Conservation (phyloP, 2,113 vertebrate species). For the Psilopogon haemacephalus region DNA sequence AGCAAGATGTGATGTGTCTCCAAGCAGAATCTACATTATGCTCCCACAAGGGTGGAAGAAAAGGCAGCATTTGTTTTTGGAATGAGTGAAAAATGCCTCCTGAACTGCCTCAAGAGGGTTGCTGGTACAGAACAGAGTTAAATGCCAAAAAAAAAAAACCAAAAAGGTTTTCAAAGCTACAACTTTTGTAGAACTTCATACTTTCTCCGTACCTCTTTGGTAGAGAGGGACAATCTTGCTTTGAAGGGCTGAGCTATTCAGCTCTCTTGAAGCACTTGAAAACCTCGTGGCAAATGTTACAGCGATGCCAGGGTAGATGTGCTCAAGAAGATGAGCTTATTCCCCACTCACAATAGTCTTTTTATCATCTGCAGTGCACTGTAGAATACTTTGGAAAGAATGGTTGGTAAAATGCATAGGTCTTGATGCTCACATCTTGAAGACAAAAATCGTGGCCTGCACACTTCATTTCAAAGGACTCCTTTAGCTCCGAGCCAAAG, state of each 20-base stretch:
- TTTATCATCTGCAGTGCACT: not conserved
- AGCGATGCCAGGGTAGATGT: not conserved
- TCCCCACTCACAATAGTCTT: not conserved
- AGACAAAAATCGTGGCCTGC: slow-evolving; percentile 1
- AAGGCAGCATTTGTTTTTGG: not conserved
- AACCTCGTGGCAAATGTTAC: not conserved
- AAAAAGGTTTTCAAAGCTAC: not conserved
- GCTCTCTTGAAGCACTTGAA: not conserved
- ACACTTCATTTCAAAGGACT: not conserved
- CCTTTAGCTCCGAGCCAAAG: not conserved
- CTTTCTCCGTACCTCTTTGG: not conserved
- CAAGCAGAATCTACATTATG: not conserved
- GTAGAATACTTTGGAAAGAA: not conserved
- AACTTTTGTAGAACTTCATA: not conserved
- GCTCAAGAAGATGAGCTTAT: not conserved
- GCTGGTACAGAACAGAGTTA: not conserved
- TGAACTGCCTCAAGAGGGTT: not conserved
- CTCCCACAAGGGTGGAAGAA: not conserved
- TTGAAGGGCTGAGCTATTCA: not conserved
- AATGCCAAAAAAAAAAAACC: not conserved
- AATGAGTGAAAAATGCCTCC: not conserved
- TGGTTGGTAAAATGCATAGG: not conserved
- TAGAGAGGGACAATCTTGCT: not conserved
- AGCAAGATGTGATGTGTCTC: not conserved
- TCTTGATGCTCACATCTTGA: not conserved